Evolutionary conservation across 2,797 vertebrate species (phyloP).

Genomic region (Emys orbicularis): DNA sequence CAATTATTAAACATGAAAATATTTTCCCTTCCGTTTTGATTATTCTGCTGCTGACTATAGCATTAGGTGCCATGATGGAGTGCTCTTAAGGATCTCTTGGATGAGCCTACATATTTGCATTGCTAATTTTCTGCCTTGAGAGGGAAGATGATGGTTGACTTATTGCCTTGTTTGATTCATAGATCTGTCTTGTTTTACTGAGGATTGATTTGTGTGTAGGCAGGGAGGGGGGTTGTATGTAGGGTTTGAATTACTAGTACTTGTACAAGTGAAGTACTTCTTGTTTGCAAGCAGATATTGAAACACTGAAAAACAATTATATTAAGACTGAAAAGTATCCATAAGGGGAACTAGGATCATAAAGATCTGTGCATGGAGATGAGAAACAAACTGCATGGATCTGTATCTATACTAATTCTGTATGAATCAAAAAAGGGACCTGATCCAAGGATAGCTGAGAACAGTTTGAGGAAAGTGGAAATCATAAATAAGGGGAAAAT

Average conservation of each 20-base stretch:
- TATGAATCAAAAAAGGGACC: slow-evolving; percentile 46
- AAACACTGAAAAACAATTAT: slow-evolving; percentile 25
- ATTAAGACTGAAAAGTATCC: slow-evolving; percentile 10
- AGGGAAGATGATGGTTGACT: slow-evolving; percentile 53
- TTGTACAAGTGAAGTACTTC: slow-evolving; percentile 26
- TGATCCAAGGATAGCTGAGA: slow-evolving; percentile 30
- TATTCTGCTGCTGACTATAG: slow-evolving; percentile 39
- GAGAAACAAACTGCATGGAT: background rate
- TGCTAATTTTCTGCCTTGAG: slow-evolving; percentile 65
- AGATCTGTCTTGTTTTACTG: slow-evolving; percentile 61
- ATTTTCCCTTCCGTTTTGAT: slow-evolving; percentile 57
- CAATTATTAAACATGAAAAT: slow-evolving; percentile 61
- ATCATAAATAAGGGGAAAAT: slow-evolving; percentile 49
- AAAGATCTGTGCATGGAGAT: background rate
- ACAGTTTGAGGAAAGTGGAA: slow-evolving; percentile 55
- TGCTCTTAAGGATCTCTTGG: slow-evolving; percentile 68
- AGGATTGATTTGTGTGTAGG: slow-evolving; percentile 66
- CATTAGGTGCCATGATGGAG: slow-evolving; percentile 60
- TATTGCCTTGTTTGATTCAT: slow-evolving; percentile 65
- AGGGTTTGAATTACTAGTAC: slow-evolving; percentile 8
- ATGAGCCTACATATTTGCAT: slow-evolving; percentile 68
- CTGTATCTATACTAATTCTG: background rate
- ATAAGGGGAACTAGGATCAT: background rate
- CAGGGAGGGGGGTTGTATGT: background rate
- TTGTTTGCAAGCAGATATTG: slow-evolving; percentile 52